Conservation (phyloP, 92 coral and sea anemone genomes). For the Metridium senile region DNA sequence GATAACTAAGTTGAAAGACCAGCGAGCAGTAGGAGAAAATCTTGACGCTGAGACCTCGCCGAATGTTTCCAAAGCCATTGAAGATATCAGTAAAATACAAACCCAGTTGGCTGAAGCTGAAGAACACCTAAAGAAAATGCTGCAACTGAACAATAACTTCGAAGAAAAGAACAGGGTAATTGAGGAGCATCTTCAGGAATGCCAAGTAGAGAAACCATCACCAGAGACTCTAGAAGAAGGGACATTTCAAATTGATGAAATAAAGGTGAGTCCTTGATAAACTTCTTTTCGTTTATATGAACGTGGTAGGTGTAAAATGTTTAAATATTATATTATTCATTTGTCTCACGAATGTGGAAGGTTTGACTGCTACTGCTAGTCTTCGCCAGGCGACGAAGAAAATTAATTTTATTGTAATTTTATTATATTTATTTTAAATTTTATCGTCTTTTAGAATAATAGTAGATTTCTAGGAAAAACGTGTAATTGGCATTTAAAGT, state of each 20-base stretch:
- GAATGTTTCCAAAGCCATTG: neutral
- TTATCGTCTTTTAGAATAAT: too few relatives aligned
- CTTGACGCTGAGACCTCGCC: neutral
- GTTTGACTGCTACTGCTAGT: too few relatives aligned
- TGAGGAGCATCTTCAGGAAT: constrained; percentile 49
- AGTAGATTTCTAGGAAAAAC: too few relatives aligned
- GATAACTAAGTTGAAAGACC: constrained; percentile 56
- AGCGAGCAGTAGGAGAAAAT: constrained; percentile 35
- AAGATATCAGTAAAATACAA: neutral
- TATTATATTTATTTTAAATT: too few relatives aligned
- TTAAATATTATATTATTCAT: too few relatives aligned
- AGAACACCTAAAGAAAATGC: constrained; percentile 14
- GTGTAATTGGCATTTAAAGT: too few relatives aligned
- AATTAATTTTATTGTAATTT: too few relatives aligned
- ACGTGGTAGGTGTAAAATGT: too few relatives aligned
- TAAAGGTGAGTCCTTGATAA: constrained; percentile 51
- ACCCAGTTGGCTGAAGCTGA: constrained; percentile 30
- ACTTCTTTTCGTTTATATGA: neutral
- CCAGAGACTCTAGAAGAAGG: constrained; percentile 56
- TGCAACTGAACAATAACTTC: constrained; percentile 4
- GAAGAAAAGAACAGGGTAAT: constrained; percentile 22
- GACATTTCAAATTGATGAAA: constrained; percentile 20
- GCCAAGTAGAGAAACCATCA: constrained; percentile 16
- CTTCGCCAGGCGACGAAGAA: too few relatives aligned
- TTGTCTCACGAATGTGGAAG: too few relatives aligned